Conservation (phyloP, 2,113 vertebrate genomes). For the Marmota flaviventris region DNA sequence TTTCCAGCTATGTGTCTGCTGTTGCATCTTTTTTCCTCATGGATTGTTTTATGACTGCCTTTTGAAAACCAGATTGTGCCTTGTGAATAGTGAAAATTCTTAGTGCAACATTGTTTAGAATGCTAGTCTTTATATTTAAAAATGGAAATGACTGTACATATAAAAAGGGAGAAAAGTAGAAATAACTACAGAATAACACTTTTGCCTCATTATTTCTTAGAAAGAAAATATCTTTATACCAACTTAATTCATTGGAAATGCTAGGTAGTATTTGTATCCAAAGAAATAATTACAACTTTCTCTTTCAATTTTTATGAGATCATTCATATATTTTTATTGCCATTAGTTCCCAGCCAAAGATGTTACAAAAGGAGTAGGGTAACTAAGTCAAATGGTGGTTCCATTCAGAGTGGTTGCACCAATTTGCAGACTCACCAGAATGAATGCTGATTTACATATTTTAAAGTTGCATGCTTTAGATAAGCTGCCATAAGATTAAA, state of each 20-base stretch:
- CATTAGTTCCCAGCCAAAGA: conserved; percentile 1
- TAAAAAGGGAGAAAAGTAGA: neutral
- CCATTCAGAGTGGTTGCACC: no score
- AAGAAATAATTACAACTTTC: neutral
- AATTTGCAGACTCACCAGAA: no score
- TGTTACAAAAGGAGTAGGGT: neutral
- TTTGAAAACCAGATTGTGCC: neutral
- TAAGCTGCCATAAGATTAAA: neutral
- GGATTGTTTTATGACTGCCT: neutral
- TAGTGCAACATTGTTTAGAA: neutral
- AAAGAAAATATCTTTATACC: neutral
- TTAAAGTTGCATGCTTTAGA: conserved; percentile 37
- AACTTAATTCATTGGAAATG: neutral
- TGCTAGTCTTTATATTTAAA: neutral
- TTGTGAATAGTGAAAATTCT: neutral
- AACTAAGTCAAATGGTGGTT: no score
- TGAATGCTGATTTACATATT: neutral
- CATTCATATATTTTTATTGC: neutral
- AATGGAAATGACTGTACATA: neutral
- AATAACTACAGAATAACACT: neutral
- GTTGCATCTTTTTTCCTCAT: neutral
- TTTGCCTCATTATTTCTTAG: neutral
- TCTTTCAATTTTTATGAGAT: neutral
- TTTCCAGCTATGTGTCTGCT: neutral
- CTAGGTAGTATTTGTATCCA: neutral